Evolutionary conservation across 2,113 vertebrate genomes (phyloP).

Genomic region (Xenopus borealis): DNA sequence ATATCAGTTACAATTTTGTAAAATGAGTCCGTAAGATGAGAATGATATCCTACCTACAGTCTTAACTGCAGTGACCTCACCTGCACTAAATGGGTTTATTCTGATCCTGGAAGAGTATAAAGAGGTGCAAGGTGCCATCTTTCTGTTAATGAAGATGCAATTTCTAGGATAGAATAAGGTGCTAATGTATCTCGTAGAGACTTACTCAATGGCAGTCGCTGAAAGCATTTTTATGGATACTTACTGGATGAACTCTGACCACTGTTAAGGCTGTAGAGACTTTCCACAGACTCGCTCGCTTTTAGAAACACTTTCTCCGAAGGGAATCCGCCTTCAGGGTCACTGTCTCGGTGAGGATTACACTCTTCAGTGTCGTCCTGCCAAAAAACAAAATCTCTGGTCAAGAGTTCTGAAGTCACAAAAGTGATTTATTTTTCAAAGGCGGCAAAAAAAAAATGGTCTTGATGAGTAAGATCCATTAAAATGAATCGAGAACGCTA

Average conservation of each 20-base stretch:
- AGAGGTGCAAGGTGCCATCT: background rate
- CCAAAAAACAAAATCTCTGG: slow-evolving; percentile 57
- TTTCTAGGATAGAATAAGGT: background rate
- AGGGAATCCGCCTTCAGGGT: slow-evolving; percentile 54
- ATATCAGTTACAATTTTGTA: no score
- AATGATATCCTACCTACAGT: background rate
- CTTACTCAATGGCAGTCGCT: background rate
- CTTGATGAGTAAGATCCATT: no score
- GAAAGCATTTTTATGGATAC: slow-evolving; percentile 43
- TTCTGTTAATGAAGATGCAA: background rate
- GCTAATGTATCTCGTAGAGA: background rate
- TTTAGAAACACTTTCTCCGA: slow-evolving; percentile 61
- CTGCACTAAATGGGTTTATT: background rate
- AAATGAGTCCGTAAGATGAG: background rate
- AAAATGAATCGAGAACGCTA: no score
- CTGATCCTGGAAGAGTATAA: background rate
- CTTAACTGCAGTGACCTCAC: background rate
- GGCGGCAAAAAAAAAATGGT: background rate
- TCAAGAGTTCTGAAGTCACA: slow-evolving; percentile 1
- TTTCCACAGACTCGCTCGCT: slow-evolving; percentile 81
- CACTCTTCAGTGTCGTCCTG: slow-evolving; percentile 60
- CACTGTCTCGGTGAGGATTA: slow-evolving; percentile 50
- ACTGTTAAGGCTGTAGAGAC: slow-evolving; percentile 81
- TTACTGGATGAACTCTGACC: slow-evolving; percentile 89
- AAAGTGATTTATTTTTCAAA: slow-evolving; percentile 4